A percentile compares a stretch with the other conserved stretches of the same genome.
Evolutionary conservation across 2,888 invertebrate genomes (phyloP).

Genomic region (Lymantria monacha): DNA sequence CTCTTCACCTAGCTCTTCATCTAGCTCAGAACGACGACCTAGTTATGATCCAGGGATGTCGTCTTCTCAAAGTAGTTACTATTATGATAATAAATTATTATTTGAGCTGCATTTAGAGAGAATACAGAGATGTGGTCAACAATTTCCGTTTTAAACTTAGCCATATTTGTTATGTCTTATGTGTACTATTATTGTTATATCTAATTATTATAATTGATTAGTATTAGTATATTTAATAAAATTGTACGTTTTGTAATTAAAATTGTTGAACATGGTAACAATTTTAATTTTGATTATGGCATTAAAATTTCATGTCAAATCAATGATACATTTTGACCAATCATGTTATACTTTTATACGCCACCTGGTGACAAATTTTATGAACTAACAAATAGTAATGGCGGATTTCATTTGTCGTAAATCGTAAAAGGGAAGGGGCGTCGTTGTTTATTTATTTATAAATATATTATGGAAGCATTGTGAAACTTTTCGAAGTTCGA

Average conservation of each 20-base stretch:
- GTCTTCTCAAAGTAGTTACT: constrained; percentile 91
- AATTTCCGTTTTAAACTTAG: constrained; percentile 66
- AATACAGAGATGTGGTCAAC: constrained; percentile 84
- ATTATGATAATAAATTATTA: constrained; percentile 93
- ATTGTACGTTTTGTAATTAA: constrained; percentile 41
- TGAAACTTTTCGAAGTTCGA: constrained; percentile 14
- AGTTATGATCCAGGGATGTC: constrained; percentile 89
- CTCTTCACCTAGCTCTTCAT: constrained; percentile 56
- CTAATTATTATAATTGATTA: constrained; percentile 43
- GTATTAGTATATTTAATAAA: no score
- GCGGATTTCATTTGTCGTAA: constrained; percentile 70
- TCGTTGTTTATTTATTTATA: constrained; percentile 39
- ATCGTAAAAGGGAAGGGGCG: constrained; percentile 52
- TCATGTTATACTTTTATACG: constrained; percentile 43
- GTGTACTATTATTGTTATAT: constrained; percentile 50
- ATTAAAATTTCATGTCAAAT: constrained; percentile 19
- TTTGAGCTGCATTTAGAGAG: constrained; percentile 93
- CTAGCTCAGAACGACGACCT: constrained; percentile 63
- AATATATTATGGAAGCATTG: constrained; percentile 29
- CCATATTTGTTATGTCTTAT: constrained; percentile 23
- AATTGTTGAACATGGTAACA: constrained; percentile 35
- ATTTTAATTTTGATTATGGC: constrained; percentile 25
- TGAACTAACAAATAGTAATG: constrained; percentile 57
- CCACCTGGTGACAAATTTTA: constrained; percentile 58
- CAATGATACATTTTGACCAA: constrained; percentile 39